Evolutionary conservation across 2,797 vertebrate species (phyloP).

Genomic region (Neosalanx taihuensis): DNA sequence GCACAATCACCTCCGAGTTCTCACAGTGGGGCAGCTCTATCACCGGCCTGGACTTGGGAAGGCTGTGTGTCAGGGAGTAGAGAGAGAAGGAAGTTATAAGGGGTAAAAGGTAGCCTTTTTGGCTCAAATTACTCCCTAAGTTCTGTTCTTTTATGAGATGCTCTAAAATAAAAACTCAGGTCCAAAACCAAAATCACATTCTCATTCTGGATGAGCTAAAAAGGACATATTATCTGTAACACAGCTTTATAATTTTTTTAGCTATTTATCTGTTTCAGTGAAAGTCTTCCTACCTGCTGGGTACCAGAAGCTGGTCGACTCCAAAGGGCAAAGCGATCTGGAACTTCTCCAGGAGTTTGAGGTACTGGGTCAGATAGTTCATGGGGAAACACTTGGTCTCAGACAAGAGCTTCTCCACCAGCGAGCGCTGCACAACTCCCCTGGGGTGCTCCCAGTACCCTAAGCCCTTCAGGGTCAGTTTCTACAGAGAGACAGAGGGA

Average conservation of each 20-base stretch:
- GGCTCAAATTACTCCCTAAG: background rate
- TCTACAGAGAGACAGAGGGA: slow-evolving; percentile 66
- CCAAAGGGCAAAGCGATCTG: slow-evolving; percentile 91
- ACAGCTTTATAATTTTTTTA: background rate
- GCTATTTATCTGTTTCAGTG: background rate
- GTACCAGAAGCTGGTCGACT: slow-evolving; percentile 88
- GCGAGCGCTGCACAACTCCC: slow-evolving; percentile 83
- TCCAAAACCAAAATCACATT: too few relatives aligned
- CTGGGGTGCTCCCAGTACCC: slow-evolving; percentile 77
- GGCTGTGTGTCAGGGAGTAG: slow-evolving; percentile 68
- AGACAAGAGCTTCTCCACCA: slow-evolving; percentile 83
- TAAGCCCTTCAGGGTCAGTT: slow-evolving; percentile 79
- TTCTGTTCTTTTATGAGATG: too few relatives aligned
- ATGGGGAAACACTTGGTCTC: slow-evolving; percentile 86
- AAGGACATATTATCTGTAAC: background rate
- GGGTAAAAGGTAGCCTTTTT: background rate
- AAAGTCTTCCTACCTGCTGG: slow-evolving; percentile 80
- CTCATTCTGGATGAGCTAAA: too few relatives aligned
- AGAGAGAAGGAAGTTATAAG: background rate
- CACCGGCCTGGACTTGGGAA: slow-evolving; percentile 86
- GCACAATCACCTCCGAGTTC: slow-evolving; percentile 91
- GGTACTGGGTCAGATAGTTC: slow-evolving; percentile 83
- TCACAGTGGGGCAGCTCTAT: slow-evolving; percentile 94
- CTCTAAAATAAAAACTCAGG: too few relatives aligned
- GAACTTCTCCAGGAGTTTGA: slow-evolving; percentile 94